Evolutionary conservation across 2,888 invertebrate genomes (phyloP), one percentile per base, ranked within the genome.

Genomic region (Nomada hirtipes): DNA sequence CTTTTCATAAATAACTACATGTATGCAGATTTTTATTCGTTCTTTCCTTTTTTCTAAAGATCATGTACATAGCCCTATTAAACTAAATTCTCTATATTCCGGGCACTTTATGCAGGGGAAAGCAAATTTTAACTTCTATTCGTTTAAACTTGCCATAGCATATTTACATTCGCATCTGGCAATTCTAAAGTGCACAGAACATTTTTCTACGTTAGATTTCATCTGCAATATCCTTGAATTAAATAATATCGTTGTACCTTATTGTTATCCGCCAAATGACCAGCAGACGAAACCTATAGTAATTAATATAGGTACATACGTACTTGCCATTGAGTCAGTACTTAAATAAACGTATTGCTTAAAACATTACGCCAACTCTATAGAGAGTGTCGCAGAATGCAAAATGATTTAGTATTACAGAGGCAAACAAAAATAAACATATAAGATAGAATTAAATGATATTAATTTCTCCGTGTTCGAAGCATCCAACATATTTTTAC

Each of bases 201-300:
- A 20, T 20, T 20, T 20, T 20, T 20, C n/a, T 53, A 53, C 42
- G 55, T 55, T 67, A 18, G 36, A 7, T 36, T 36, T 73, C 50
- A 20, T 20, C 23, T 7, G 44, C 44, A 65, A 50, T 50, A 47
- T 42, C 20, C 20, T 63, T 44, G 7, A 42, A 59, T 73, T 61
- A 74, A 59, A 67, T 42, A 61, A 29, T 55, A 57, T n/a, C 68
- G n/a, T 76, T 72, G 55, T 80, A 80, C 80, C 80, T 80, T 80
- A 60, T 72, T 67, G 63, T 71, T 57, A 61, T 80, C 80, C 80
- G 80, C 76, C 67, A 76, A 76, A 55, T 72, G 80, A 50, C 80
- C 80, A 76, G 80, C 80, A 75, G 76, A 76, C 63, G 76, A 80
- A 68, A 80, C 80, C 80, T 80, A 80, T 23, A 67, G 68, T 76